phyloP scores from a whole-genome alignment of 37 sponge, comb jelly and placozoan species.

The Diacarnus erythraeanus region DNA sequence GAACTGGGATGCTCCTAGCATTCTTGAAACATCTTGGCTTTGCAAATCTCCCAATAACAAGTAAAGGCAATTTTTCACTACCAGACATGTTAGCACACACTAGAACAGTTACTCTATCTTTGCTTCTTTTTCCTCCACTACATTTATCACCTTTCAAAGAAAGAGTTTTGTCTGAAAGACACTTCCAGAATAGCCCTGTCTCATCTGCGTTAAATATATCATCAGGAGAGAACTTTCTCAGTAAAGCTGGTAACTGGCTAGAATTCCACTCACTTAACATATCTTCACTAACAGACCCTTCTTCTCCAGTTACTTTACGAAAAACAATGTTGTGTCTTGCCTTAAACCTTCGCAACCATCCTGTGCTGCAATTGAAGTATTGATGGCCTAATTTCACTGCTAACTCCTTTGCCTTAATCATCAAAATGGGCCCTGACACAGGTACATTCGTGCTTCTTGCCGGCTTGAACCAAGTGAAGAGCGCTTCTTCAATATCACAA shows the following conservation, averaged over 20 bases:
- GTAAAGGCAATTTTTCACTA: conserved; percentile 8
- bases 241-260: no score
- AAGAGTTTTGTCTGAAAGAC: conserved; percentile 28
- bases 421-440: not conserved
- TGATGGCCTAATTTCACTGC: not conserved
- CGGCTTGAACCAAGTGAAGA: conserved; percentile 5
- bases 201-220: conserved; percentile 39
- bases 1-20: not conserved
- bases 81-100: conserved; percentile 54
- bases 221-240: not conserved
- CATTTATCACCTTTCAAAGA: conserved; percentile 23
- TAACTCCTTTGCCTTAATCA: not conserved
- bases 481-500: not conserved
- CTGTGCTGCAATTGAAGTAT: not conserved
- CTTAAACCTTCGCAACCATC: not conserved
- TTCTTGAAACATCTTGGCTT: conserved; percentile 7
- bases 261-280: not conserved
- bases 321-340: not conserved
- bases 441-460: conserved; percentile 19
- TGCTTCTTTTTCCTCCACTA: conserved; percentile 23
- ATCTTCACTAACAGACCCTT: not conserved
- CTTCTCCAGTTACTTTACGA: not conserved
- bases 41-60: conserved; percentile 9
- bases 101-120: conserved; percentile 35
- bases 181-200: conserved; percentile 22